Conservation (phyloP, 2,888 invertebrate genomes). For the Rhingia rostrata region DNA sequence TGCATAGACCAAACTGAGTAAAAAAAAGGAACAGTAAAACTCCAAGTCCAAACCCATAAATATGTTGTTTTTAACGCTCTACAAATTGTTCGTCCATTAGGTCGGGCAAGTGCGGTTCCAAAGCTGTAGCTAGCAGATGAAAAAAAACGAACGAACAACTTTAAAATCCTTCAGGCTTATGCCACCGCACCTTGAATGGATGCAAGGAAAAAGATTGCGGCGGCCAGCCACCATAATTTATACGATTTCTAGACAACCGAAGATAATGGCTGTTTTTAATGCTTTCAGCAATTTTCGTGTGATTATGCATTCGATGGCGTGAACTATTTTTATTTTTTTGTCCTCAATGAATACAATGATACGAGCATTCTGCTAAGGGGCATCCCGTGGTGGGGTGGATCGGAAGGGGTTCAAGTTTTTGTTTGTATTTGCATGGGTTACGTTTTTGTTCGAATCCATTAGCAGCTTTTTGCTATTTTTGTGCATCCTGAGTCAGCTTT, state of each 20-base stretch:
- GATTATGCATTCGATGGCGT: conserved; percentile 61
- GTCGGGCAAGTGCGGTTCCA: conserved; percentile 41
- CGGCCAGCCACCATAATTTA: conserved; percentile 63
- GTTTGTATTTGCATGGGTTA: neutral
- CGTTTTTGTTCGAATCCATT: neutral
- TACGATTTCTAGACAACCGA: conserved; percentile 64
- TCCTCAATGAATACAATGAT: neutral
- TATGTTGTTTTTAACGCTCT: conserved; percentile 68
- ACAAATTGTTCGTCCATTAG: conserved; percentile 77
- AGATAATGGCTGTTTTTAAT: conserved; percentile 71
- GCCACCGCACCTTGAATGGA: conserved; percentile 7
- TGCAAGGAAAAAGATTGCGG: conserved; percentile 62
- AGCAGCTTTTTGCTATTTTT: neutral
- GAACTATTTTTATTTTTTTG: conserved; percentile 26
- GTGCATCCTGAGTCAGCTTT: no score
- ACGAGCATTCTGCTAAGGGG: neutral
- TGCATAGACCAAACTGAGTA: neutral
- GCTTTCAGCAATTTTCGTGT: conserved; percentile 67
- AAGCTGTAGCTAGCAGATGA: neutral
- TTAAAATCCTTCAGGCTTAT: conserved; percentile 43
- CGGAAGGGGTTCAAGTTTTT: no score
- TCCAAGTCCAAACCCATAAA: conserved; percentile 54
- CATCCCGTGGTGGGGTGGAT: no score
- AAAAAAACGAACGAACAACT: conserved; percentile 32
- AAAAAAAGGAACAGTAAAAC: conserved; percentile 1